Evolutionary conservation across 2,797 vertebrate species (phyloP).

Genomic region (Lepilemur septentrionalis): DNA sequence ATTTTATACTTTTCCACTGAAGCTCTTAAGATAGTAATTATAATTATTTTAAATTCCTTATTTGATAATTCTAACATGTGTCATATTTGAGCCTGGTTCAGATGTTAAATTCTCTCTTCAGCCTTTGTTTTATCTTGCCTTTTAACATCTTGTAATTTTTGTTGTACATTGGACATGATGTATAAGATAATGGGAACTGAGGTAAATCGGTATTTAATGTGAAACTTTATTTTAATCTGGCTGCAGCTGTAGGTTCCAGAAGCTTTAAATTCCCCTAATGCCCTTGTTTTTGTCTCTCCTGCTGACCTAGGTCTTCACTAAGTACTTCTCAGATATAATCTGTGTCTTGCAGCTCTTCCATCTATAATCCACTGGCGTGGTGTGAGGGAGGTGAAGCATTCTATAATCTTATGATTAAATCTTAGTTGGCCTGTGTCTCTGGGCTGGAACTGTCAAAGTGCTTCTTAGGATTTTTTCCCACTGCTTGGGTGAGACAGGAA

Average conservation of each 20-base stretch:
- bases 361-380: background rate
- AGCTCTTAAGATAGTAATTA: background rate
- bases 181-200: background rate
- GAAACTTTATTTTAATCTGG: background rate
- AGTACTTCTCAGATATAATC: background rate
- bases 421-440: background rate
- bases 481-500: background rate
- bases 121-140: background rate
- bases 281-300: background rate
- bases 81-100: background rate
- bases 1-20: background rate
- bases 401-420: background rate
- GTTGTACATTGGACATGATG: background rate
- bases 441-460: background rate
- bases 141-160: background rate
- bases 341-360: background rate
- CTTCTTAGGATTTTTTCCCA: background rate
- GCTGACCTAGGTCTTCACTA: background rate
- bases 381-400: background rate
- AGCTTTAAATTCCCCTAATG: background rate
- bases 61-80: background rate
- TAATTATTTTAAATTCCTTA: background rate
- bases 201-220: background rate
- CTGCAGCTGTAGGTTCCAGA: background rate
- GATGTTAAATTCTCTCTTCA: background rate